phyloP scores from a whole-genome alignment of 92 coral and sea anemone genomes.

The Palythoa grandis region DNA sequence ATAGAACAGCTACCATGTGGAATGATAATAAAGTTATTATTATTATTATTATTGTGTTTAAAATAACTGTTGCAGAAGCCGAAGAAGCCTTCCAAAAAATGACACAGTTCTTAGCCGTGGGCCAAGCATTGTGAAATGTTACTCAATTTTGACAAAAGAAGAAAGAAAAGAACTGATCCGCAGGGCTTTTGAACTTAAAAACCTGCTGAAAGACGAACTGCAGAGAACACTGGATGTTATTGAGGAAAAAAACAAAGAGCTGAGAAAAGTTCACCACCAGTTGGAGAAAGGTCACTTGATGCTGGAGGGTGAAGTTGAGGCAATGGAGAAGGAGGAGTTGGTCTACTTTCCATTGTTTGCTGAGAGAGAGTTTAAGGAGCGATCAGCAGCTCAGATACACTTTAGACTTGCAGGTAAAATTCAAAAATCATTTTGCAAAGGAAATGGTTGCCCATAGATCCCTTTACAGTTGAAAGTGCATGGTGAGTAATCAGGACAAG shows the following conservation, averaged over 20 bases:
- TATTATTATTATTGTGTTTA: not conserved
- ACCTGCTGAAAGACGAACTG: constrained; percentile 74
- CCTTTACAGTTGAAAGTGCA: too few relatives aligned
- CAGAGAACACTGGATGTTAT: constrained; percentile 67
- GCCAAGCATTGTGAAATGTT: constrained; percentile 74
- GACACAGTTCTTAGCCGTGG: constrained; percentile 86
- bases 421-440: too few relatives aligned
- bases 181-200: constrained; percentile 85
- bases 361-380: constrained; percentile 79
- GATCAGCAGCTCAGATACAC: constrained; percentile 85
- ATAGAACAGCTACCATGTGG: too few relatives aligned
- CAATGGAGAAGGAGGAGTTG: constrained; percentile 70
- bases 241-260: constrained; percentile 72
- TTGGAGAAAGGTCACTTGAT: constrained; percentile 71
- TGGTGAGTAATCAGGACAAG: too few relatives aligned
- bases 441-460: not conserved
- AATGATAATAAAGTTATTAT: too few relatives aligned
- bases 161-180: constrained; percentile 86
- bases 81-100: constrained; percentile 63
- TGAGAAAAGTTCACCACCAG: constrained; percentile 71
- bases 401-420: constrained; percentile 82
- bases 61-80: not conserved
- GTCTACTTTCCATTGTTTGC: constrained; percentile 78
- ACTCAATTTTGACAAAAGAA: constrained; percentile 72
- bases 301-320: constrained; percentile 78